phyloP scores from a whole-genome alignment of 2,113 vertebrate species.

The Rhinoderma darwinii region DNA sequence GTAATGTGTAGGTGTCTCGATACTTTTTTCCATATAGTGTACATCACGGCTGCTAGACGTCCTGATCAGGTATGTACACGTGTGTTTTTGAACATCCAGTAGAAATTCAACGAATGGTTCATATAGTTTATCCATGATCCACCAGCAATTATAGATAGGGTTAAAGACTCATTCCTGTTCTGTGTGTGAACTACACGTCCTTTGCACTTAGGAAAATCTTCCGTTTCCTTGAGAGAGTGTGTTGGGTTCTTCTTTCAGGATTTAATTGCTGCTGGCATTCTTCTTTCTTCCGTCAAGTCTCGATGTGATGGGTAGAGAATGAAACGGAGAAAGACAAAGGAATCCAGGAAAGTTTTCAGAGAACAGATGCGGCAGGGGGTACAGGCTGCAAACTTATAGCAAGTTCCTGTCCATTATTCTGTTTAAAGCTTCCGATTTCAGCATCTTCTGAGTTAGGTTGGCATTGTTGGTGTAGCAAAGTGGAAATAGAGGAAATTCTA shows the following conservation, averaged over 20 bases:
- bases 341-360: conserved; percentile 12
- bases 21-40: too few species aligned
- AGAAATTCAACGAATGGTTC: background rate
- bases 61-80: background rate
- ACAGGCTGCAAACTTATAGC: background rate
- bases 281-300: conserved; percentile 19
- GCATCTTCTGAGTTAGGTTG: background rate
- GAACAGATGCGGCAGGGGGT: background rate
- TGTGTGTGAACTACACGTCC: background rate
- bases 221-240: background rate
- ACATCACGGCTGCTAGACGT: too few species aligned
- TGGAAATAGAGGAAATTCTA: background rate
- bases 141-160: background rate
- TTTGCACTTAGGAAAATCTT: conserved; percentile 29
- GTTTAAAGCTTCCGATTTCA: background rate
- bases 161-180: conserved; percentile 17
- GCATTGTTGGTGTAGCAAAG: background rate
- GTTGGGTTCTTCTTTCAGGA: conserved; percentile 30
- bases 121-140: background rate
- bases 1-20: background rate
- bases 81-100: background rate
- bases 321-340: background rate
- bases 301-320: background rate
- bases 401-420: background rate
- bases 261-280: conserved; percentile 46